Evolutionary conservation across 2,113 vertebrate genomes (phyloP).

Genomic region (Apodemus sylvaticus): DNA sequence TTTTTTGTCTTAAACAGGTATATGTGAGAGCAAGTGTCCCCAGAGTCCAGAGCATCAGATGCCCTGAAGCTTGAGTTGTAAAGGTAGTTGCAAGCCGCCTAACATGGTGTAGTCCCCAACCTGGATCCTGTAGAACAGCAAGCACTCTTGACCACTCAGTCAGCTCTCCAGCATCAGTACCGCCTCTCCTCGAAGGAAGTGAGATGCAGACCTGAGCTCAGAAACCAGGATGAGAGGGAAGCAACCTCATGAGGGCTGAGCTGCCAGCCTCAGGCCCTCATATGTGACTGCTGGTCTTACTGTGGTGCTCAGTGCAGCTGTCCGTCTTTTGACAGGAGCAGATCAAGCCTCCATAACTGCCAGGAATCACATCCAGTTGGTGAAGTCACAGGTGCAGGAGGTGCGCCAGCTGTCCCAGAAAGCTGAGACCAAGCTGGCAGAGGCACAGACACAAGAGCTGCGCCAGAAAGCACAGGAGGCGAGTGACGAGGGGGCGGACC

Average conservation of each 20-base stretch:
- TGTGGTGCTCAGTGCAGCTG: not conserved
- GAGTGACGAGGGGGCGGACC: constrained; percentile 71
- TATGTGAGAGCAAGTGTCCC: not conserved
- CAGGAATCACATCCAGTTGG: constrained; percentile 90
- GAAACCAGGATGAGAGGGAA: not conserved
- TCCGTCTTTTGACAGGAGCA: constrained; percentile 87
- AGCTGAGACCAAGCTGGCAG: constrained; percentile 92
- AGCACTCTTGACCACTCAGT: not conserved
- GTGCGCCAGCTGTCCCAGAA: constrained; percentile 88
- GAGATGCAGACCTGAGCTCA: not conserved
- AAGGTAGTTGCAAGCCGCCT: not conserved
- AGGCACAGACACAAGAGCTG: constrained; percentile 91
- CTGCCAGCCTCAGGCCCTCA: not conserved
- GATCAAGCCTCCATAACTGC: constrained; percentile 90
- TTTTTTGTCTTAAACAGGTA: not conserved
- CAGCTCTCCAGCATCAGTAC: not conserved
- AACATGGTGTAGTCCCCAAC: not conserved
- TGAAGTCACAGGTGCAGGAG: constrained; percentile 91
- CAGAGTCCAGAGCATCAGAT: not conserved
- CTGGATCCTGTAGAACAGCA: not conserved
- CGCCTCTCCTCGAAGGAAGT: not conserved
- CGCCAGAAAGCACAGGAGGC: constrained; percentile 71
- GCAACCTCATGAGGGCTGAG: no score
- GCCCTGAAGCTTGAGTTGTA: not conserved
- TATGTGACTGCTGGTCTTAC: not conserved